phyloP scores from a whole-genome alignment of 2,113 vertebrate species.

The Tyto alba region DNA sequence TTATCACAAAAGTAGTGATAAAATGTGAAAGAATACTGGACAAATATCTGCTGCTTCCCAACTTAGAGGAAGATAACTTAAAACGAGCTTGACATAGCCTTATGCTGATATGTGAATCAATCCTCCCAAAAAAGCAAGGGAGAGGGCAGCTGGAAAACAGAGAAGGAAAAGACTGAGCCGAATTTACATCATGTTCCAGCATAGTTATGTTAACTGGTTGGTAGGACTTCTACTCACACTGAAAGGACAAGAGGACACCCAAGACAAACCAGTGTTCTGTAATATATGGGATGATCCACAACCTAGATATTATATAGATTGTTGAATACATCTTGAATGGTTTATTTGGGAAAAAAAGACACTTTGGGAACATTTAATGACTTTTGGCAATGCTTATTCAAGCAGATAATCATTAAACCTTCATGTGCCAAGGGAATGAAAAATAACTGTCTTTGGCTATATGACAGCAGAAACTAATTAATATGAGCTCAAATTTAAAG shows the following conservation, averaged over 20 bases:
- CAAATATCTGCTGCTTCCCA: neutral
- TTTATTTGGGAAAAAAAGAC: neutral
- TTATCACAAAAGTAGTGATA: neutral
- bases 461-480: neutral
- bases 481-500: neutral
- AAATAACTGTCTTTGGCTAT: neutral
- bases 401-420: neutral
- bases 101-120: neutral
- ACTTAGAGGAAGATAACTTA: neutral
- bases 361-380: neutral
- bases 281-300: neutral
- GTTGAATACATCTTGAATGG: neutral
- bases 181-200: rapidly evolving
- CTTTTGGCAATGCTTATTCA: neutral
- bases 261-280: neutral
- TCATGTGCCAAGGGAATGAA: neutral
- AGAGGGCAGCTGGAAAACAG: neutral
- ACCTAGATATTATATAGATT: neutral
- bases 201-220: neutral
- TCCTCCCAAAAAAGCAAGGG: neutral
- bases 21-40: neutral
- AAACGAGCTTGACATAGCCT: neutral
- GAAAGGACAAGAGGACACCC: neutral
- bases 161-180: neutral
- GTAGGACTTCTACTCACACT: neutral